These are phyloP conservation scores for Chaenocephalus aceratus DNA, from an alignment of 2,113 vertebrate species.

Conservation along the genomic window DNA sequence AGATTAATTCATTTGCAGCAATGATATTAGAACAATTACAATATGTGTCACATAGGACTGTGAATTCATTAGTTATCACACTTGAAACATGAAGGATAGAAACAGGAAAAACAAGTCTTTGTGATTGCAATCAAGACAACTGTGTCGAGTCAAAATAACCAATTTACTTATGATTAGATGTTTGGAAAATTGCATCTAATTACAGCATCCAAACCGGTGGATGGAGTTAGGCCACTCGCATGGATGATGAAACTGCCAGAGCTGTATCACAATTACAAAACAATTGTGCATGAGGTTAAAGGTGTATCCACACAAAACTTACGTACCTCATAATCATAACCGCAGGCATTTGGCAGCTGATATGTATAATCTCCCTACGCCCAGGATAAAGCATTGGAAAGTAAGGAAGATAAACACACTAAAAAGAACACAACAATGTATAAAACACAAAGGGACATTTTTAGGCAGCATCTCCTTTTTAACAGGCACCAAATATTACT, in stretches of 20 bases:
- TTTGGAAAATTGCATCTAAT: conserved; percentile 62
- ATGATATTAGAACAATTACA: conserved; percentile 23
- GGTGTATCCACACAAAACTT: conserved; percentile 24
- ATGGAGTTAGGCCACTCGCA: conserved; percentile 20
- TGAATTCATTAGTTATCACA: conserved; percentile 16
- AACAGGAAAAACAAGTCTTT: conserved; percentile 24
- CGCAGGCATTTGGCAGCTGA: conserved; percentile 30
- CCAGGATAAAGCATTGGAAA: not conserved
- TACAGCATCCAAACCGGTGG: conserved; percentile 31
- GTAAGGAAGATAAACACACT: not conserved
- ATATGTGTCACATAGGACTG: conserved; percentile 33
- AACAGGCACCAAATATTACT: not conserved
- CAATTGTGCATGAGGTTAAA: conserved; percentile 40
- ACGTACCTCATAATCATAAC: conserved; percentile 39
- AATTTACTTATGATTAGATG: conserved; percentile 52
- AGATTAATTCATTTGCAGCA: conserved; percentile 44
- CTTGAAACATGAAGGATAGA: conserved; percentile 4
- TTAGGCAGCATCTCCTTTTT: not conserved
- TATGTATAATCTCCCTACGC: not conserved
- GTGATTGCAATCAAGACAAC: conserved; percentile 59
- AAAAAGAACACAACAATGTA: not conserved
- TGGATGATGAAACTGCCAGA: conserved; percentile 35
- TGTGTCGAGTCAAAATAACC: conserved; percentile 30
- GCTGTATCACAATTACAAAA: conserved; percentile 46
- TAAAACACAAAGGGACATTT: not conserved